Conservation (phyloP, 2,888 invertebrate species). For the Elmis aenea region DNA sequence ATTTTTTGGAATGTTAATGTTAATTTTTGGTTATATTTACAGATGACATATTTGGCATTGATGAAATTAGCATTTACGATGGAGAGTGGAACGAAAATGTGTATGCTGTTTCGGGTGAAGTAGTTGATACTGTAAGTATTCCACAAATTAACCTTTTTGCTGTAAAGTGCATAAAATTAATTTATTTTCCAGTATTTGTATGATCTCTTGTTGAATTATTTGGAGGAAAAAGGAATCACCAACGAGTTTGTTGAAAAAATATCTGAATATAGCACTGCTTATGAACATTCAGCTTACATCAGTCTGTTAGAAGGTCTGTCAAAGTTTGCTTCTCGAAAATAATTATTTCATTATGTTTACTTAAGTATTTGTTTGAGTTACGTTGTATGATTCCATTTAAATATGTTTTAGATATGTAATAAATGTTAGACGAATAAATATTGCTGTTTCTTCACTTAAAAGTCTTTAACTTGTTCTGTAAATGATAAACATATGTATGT, state of each 20-base stretch:
- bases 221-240: constrained; percentile 93
- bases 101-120: constrained; percentile 88
- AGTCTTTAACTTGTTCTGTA: no score
- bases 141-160: constrained; percentile 1
- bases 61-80: constrained; percentile 85
- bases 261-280: constrained; percentile 81
- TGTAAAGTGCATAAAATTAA: constrained; percentile 1
- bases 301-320: constrained; percentile 80
- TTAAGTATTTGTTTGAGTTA: constrained; percentile 7
- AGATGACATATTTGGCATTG: constrained; percentile 90
- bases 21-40: constrained; percentile 26
- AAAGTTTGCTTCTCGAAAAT: constrained; percentile 69
- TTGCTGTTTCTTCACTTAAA: no score
- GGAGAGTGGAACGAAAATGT: constrained; percentile 84
- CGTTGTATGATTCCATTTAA: constrained; percentile 5
- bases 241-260: constrained; percentile 90
- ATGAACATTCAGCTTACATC: constrained; percentile 91
- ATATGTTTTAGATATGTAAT: constrained; percentile 1
- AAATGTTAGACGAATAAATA: no score
- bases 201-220: constrained; percentile 87
- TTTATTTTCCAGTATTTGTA: constrained; percentile 74
- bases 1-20: constrained; percentile 4
- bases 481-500: no score
- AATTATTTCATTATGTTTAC: constrained; percentile 14
- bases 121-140: constrained; percentile 83